A percentile compares a stretch with the other conserved stretches of the same genome.
Conservation (phyloP, 2,888 invertebrate genomes). For the Lamproptera curius region DNA sequence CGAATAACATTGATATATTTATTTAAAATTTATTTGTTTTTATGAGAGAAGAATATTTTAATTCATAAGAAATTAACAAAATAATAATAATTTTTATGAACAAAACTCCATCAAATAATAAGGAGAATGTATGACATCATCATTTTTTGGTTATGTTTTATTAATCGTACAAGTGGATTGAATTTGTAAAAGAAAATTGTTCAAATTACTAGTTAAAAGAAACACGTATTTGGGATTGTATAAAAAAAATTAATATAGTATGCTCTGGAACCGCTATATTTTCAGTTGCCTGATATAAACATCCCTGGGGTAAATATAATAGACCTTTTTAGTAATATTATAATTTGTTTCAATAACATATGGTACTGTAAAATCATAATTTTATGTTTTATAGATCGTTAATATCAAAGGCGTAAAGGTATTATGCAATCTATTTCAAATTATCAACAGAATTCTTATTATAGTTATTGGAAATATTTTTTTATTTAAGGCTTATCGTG, state of each 20-base stretch:
- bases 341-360: background rate
- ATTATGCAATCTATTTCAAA: constrained; percentile 1
- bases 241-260: no score
- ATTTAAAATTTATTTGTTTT: background rate
- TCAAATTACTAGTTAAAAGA: no score
- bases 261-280: no score
- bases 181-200: no score
- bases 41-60: background rate
- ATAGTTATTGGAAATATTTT: background rate
- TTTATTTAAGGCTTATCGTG: background rate
- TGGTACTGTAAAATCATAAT: background rate
- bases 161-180: no score
- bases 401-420: constrained; percentile 13
- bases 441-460: no score
- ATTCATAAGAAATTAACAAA: no score
- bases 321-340: background rate
- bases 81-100: background rate
- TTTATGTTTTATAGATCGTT: constrained; percentile 3
- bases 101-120: background rate
- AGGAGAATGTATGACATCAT: no score
- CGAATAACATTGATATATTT: no score
- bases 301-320: constrained; percentile 11
- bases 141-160: no score
- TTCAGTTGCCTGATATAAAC: constrained; percentile 15
- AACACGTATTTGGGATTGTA: no score